Conservation (phyloP, 2,113 vertebrate genomes). For the Gambusia affinis region DNA sequence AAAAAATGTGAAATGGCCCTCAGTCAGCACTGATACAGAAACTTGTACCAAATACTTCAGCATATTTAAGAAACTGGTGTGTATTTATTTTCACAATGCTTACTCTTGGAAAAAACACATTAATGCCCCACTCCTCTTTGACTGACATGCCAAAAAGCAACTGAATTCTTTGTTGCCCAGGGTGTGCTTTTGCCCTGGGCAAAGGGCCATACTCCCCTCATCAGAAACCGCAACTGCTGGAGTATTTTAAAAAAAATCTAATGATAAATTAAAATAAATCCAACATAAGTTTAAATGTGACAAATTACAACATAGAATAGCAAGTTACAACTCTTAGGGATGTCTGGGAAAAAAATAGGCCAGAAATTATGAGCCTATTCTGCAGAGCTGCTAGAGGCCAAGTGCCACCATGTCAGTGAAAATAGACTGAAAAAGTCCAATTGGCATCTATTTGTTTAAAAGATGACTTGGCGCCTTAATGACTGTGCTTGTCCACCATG, state of each 20-base stretch:
- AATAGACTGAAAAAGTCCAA: constrained; percentile 46
- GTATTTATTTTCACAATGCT: too few species aligned
- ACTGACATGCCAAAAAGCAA: not conserved
- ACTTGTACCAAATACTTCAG: too few species aligned
- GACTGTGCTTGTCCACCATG: constrained; percentile 79
- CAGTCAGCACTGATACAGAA: too few species aligned
- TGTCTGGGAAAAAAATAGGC: constrained; percentile 29
- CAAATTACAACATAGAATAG: constrained; percentile 8
- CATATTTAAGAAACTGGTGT: too few species aligned
- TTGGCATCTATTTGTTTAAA: constrained; percentile 77
- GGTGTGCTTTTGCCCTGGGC: not conserved
- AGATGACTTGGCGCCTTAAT: constrained; percentile 65
- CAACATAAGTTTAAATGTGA: not conserved
- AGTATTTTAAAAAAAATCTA: not conserved
- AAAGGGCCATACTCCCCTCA: not conserved
- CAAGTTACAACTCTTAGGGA: constrained; percentile 15
- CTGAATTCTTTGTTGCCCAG: not conserved
- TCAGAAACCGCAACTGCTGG: not conserved
- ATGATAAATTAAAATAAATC: not conserved
- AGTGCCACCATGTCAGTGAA: constrained; percentile 45
- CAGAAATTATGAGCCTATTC: constrained; percentile 18
- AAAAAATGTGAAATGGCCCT: too few species aligned
- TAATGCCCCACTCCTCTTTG: not conserved
- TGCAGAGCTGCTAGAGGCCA: constrained; percentile 50
- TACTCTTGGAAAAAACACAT: not conserved